phyloP scores from a whole-genome alignment of 2,797 vertebrate genomes.

The Decapterus maruadsi region DNA sequence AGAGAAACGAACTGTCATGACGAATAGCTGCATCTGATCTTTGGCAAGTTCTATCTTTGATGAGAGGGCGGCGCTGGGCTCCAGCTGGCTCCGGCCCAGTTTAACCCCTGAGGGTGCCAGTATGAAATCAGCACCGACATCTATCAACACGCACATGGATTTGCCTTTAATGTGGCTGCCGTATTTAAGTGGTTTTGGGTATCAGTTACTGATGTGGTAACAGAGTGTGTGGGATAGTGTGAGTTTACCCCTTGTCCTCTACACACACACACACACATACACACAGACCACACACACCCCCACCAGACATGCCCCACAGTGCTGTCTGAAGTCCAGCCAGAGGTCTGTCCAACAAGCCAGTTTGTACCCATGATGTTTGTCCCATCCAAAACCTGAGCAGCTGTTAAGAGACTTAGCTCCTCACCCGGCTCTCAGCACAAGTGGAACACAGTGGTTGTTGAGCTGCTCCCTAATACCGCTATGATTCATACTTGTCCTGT shows the following conservation, averaged over 20 bases:
- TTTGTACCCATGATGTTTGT: constrained; percentile 66
- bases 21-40: constrained; percentile 31
- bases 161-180: constrained; percentile 58
- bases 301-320: constrained; percentile 10
- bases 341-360: constrained; percentile 64
- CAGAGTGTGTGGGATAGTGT: constrained; percentile 16
- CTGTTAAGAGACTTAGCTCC: constrained; percentile 76
- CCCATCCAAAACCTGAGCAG: constrained; percentile 74
- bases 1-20: constrained; percentile 18
- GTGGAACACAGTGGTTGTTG: constrained; percentile 70
- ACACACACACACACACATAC: not conserved
- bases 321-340: constrained; percentile 70
- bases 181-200: constrained; percentile 56
- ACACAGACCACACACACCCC: not conserved
- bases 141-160: constrained; percentile 47
- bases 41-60: constrained; percentile 33
- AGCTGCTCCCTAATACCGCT: constrained; percentile 72
- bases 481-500: constrained; percentile 77
- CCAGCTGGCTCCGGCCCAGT: constrained; percentile 46
- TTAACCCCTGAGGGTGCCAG: constrained; percentile 46
- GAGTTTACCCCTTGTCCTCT: constrained; percentile 51
- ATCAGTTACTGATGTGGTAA: constrained; percentile 68
- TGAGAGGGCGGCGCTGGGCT: constrained; percentile 17
- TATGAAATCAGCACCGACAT: constrained; percentile 57
- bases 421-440: constrained; percentile 66